phyloP scores from a whole-genome alignment of 2,113 vertebrate genomes.

The Rhinoptilus africanus region DNA sequence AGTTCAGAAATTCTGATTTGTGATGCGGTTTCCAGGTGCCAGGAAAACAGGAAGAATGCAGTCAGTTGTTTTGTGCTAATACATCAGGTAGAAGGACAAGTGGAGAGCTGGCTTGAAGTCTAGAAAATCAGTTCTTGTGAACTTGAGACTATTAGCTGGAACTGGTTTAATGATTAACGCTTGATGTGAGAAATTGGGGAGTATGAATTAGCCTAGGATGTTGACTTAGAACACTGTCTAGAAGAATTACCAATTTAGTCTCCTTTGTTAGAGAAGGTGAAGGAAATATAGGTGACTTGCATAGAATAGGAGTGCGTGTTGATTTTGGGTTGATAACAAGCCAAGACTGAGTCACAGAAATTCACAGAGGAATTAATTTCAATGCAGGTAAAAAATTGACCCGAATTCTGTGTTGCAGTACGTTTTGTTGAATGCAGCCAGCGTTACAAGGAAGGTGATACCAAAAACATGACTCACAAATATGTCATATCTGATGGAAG shows the following conservation, averaged over 20 bases:
- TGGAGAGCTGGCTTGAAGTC: not conserved
- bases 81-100: not conserved
- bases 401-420: not conserved
- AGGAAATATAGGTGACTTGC: not conserved
- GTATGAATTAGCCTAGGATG: not conserved
- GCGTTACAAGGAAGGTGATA: not conserved
- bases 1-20: not conserved
- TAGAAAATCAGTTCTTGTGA: not conserved
- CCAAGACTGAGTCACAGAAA: not conserved
- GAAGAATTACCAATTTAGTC: not conserved
- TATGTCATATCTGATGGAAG: not conserved
- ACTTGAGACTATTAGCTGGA: not conserved
- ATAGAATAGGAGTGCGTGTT: not conserved
- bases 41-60: not conserved
- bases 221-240: not conserved
- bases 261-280: not conserved
- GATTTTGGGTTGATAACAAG: not conserved
- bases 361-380: not conserved
- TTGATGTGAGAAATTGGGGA: not conserved
- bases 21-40: not conserved
- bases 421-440: not conserved
- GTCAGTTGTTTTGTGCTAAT: not conserved
- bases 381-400: not conserved
- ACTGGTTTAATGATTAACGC: slow-evolving; percentile 1
- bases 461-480: not conserved